Conservation (phyloP, 2,888 invertebrate species). For the Tetragonula carbonaria region DNA sequence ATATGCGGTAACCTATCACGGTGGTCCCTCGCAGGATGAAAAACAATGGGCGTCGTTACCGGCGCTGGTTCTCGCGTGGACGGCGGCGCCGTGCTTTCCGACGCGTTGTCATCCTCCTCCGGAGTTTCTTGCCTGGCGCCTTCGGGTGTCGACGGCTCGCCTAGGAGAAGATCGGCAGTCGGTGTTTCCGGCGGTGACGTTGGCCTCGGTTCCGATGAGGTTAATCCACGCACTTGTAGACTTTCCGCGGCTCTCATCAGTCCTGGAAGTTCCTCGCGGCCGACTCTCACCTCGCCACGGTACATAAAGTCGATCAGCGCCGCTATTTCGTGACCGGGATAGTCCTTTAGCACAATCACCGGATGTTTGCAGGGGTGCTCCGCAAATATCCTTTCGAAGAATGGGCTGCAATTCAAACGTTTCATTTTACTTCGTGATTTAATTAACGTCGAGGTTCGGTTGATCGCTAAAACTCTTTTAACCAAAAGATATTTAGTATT, state of each 20-base stretch:
- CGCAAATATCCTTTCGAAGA: slow-evolving; percentile 94
- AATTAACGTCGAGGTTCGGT: not conserved
- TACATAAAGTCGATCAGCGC: slow-evolving; percentile 97
- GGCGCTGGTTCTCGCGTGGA: slow-evolving; percentile 63
- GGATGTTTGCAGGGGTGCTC: slow-evolving; percentile 97
- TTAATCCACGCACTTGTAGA: slow-evolving; percentile 92
- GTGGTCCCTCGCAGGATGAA: slow-evolving; percentile 75
- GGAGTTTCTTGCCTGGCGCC: slow-evolving; percentile 80
- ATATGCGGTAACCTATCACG: slow-evolving; percentile 84
- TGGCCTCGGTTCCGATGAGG: slow-evolving; percentile 85
- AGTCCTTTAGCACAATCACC: slow-evolving; percentile 95
- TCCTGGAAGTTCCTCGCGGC: slow-evolving; percentile 92
- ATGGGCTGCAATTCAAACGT: slow-evolving; percentile 88
- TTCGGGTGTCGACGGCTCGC: slow-evolving; percentile 86
- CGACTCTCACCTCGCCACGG: slow-evolving; percentile 95
- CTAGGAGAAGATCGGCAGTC: slow-evolving; percentile 80
- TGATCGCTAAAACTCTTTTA: accelerated
- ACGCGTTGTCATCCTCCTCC: slow-evolving; percentile 76
- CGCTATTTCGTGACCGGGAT: slow-evolving; percentile 94
- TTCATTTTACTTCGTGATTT: not conserved
- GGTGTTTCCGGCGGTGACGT: slow-evolving; percentile 84
- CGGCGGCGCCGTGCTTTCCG: slow-evolving; percentile 78
- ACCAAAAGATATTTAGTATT: too few relatives aligned
- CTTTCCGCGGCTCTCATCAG: slow-evolving; percentile 95
- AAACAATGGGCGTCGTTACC: slow-evolving; percentile 43